A percentile compares a stretch with the other conserved stretches of the same genome.
phyloP scores from a whole-genome alignment of 2,888 invertebrate genomes.

The Bellardia pandia region DNA sequence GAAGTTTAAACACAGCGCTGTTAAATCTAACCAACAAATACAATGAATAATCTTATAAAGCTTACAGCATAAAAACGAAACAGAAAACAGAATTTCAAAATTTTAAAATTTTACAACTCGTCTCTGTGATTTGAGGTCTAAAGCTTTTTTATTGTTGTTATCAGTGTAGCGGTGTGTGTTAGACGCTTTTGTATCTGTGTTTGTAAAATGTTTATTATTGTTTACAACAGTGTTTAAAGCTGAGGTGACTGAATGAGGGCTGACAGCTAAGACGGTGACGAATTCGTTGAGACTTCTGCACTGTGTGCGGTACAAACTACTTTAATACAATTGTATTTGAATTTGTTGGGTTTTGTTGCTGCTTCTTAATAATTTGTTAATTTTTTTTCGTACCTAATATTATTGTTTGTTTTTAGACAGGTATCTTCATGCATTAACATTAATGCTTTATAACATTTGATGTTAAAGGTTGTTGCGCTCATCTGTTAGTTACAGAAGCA shows the following conservation, averaged over 20 bases:
- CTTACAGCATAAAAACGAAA: not conserved
- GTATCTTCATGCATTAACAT: not conserved
- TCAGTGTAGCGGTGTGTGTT: not conserved
- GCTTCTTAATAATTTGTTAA: constrained; percentile 6
- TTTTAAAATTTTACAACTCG: constrained; percentile 36
- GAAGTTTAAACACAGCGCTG: not conserved
- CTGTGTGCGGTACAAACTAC: not conserved
- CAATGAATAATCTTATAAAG: constrained; percentile 11
- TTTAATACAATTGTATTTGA: not conserved
- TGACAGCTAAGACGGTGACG: constrained; percentile 24
- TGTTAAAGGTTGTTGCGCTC: constrained; percentile 32
- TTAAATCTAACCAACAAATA: constrained; percentile 28
- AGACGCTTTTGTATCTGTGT: not conserved
- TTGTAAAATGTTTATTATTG: not conserved
- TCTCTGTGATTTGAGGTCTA: constrained; percentile 37
- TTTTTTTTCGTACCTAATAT: not conserved
- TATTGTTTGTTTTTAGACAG: not conserved
- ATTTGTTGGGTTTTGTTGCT: not conserved
- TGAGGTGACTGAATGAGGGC: constrained; percentile 18
- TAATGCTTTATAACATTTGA: constrained; percentile 8
- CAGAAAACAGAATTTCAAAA: constrained; percentile 52
- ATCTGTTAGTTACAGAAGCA: constrained; percentile 20
- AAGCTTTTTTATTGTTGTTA: constrained; percentile 45
- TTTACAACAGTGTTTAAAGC: constrained; percentile 5
- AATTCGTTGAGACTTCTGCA: not conserved